Conservation (phyloP, 2,888 invertebrate species). For the Ctena decussata region DNA sequence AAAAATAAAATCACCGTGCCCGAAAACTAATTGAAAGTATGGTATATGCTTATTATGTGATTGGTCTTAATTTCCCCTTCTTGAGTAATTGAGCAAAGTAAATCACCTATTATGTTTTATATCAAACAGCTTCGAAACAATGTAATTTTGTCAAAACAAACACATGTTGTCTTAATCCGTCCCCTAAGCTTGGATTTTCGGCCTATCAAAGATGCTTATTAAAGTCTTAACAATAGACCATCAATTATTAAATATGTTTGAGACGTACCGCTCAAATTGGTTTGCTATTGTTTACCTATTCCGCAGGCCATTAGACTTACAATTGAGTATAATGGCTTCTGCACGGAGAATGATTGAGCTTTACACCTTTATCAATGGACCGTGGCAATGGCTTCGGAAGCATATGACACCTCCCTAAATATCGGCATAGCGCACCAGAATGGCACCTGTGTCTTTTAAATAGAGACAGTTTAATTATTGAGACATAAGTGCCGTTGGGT, state of each 20-base stretch:
- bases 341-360: background rate
- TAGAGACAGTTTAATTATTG: background rate
- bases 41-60: too few species aligned
- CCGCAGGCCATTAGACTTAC: constrained; percentile 1
- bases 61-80: background rate
- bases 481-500: background rate
- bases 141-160: background rate
- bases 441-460: background rate
- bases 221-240: background rate
- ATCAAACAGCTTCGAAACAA: too few species aligned
- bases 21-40: too few species aligned
- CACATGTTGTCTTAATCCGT: background rate
- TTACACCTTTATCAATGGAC: constrained; percentile 15
- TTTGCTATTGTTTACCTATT: background rate
- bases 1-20: too few species aligned
- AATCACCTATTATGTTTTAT: background rate
- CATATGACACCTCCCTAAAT: background rate
- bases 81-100: background rate
- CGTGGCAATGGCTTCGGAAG: background rate
- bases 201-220: background rate
- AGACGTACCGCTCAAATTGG: constrained; percentile 8
- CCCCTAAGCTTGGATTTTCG: constrained; percentile 10
- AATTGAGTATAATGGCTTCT: constrained; percentile 6
- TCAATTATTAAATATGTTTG: background rate
- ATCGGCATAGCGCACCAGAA: background rate